Base-by-base conservation (phyloP, 2,888 invertebrate genomes). In the Caenorhabditis zanzibari region DNA sequence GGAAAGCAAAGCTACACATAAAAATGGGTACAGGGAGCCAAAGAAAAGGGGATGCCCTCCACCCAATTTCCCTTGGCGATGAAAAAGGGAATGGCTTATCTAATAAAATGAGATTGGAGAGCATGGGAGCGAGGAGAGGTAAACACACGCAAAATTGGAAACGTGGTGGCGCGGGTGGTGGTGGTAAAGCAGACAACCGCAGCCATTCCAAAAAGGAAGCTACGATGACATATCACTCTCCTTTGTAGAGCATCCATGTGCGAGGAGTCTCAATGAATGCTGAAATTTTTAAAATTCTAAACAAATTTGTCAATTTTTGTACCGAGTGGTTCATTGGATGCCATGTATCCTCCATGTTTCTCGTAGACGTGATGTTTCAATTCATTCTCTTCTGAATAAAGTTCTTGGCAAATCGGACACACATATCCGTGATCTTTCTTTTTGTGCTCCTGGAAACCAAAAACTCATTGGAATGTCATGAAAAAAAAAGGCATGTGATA, bases 161-260 rank as follows among this genome's bases (percentile, higher is more conserved):
- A 58, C 64, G 71, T 64, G 79, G 72, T 44, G 6, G 38, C 19
- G 22, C 16, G 44, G 64, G 54, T 38, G 38, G 38, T 38, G 38
- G 38, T 38, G 38, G 38, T 38, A 38, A 38, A 38, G 38, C 38
- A 54, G 14, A 59, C 41, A 26, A 26, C 5, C 38, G 22, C 26
- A 63, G 26, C 26, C 32, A 58, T 58, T 58, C 32, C 58, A 58
- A 58, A 58, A 58, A 58, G 58, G n/a, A 35, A 54, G 59, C 47
- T 19, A 66, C 28, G 44, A 47, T 47, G 38, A 41, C 44, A 41
- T 28, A 24, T 88, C 72, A 92, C 64, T 92, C 92, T 24, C 92
- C 92, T 82, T 92, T 92, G 88, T 88, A 91, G 86, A 92, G 85
- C 19, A 92, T 85, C 90, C 91, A 92, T 22, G 90, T 87, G 24